These are phyloP conservation scores for Catamblyrhynchus diadema DNA, from an alignment of 2,797 vertebrate species.

Conservation along the genomic window DNA sequence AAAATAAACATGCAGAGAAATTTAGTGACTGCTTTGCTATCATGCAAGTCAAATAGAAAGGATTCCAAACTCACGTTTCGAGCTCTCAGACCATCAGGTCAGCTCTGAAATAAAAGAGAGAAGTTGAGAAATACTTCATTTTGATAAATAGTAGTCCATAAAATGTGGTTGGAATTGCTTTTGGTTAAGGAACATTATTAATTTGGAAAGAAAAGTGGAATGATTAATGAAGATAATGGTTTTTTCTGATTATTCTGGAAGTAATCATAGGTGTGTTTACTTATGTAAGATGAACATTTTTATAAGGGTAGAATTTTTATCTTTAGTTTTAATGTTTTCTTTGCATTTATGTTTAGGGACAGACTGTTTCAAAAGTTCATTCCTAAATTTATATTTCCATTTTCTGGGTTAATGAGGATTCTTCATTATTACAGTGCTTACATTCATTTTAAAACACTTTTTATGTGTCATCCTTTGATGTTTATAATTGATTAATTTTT, in stretches of 20 bases:
- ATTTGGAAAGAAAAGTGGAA: background rate
- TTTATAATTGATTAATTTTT: conserved; percentile 64
- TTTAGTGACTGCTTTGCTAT: background rate
- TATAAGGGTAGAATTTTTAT: background rate
- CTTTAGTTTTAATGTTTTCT: background rate
- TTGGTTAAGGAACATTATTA: background rate
- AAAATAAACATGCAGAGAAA: background rate
- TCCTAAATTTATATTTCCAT: background rate
- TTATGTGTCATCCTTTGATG: conserved; percentile 47
- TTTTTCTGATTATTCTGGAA: background rate
- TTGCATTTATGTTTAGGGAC: background rate
- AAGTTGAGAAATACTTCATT: conserved; percentile 9
- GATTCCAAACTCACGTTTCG: background rate
- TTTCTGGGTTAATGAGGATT: conserved; percentile 6
- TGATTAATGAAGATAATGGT: background rate
- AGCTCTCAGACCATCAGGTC: background rate
- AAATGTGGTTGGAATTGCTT: background rate
- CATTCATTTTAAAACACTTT: conserved; percentile 16
- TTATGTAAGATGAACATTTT: background rate
- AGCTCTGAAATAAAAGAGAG: background rate
- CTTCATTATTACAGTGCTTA: conserved; percentile 33
- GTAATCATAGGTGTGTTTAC: background rate
- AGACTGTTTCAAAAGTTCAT: background rate
- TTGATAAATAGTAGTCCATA: background rate
- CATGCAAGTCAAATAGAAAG: background rate